Evolutionary conservation across 2,888 invertebrate species (phyloP), one percentile per base, ranked within the genome.

Genomic region (Pyralis farinalis): DNA sequence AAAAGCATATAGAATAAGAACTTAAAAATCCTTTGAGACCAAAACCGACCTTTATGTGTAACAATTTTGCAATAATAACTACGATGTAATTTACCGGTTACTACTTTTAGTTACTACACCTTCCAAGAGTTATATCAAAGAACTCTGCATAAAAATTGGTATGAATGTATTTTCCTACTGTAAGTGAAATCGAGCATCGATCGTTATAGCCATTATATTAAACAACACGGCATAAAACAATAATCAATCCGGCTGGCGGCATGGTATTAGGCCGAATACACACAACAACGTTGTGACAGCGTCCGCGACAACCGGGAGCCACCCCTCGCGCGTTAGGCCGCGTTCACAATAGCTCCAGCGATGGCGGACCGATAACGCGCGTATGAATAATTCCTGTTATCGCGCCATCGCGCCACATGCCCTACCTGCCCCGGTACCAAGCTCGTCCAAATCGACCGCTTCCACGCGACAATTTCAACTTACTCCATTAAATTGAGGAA

Each of bases 381-480:
- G 84, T 87, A 86, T 87, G 88, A 87, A 88, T 88, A 88, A 88
- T 87, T 86, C 80, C 79, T 78, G 72, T 82, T 87, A 88, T 88
- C 88, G 84, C 78, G 53, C 79, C 77, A 88, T 88, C 87, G 86
- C 79, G 80, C 88, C 87, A 85, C 86, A 88, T 86, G 84, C 83
- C 84, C 87, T 85, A 88, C 87, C 87, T 87, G 85, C 74, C 85
- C 68, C 58, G 63, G 61, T 84, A 86, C 85, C 77, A 85, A 57
- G 73, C 47, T 56, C 64, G 59, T 63, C 65, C 51, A 59, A 73
- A 74, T 67, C 67, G 56, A 49, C 64, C 50, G 61, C 52, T 59
- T 56, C 53, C 47, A 53, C 51, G 54, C 59, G 57, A 72, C 63
- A 63, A 53, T 63, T 62, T 55, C 52, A 63, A 55, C 61, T 57